Evolutionary conservation across 2,797 vertebrate species (phyloP).

Genomic region (Hydrophis major): DNA sequence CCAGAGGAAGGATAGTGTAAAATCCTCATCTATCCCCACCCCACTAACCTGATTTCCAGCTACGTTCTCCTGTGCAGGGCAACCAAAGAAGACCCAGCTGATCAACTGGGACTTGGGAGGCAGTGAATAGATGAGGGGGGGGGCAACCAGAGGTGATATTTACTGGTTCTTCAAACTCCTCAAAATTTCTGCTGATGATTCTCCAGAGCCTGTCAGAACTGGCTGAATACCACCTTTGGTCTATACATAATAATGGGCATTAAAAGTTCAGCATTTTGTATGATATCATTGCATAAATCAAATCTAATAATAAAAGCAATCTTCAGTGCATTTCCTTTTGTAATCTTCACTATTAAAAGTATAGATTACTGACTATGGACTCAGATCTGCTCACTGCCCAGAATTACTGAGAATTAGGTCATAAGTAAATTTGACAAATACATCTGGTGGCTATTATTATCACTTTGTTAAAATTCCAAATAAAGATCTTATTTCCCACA

Average conservation of each 20-base stretch:
- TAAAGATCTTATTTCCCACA: background rate
- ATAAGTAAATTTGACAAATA: background rate
- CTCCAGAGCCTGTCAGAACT: no score
- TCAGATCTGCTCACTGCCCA: background rate
- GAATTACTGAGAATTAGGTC: background rate
- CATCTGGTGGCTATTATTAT: background rate
- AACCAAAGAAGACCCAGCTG: no score
- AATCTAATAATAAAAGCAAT: background rate
- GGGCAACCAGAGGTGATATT: no score
- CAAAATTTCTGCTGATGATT: no score
- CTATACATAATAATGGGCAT: background rate
- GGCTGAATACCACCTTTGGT: no score
- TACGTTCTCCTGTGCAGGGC: no score
- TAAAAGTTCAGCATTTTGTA: background rate
- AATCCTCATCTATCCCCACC: no score
- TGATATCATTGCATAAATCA: background rate
- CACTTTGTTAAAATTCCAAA: background rate
- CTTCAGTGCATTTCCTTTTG: background rate
- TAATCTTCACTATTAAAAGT: background rate
- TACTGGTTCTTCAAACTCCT: no score
- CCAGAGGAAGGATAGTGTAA: no score
- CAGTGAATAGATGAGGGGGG: no score
- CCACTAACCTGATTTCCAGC: no score
- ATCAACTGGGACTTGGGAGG: no score
- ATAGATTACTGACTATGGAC: background rate